Conservation (phyloP, 2,797 vertebrate genomes). For the Darevskia mixta region DNA sequence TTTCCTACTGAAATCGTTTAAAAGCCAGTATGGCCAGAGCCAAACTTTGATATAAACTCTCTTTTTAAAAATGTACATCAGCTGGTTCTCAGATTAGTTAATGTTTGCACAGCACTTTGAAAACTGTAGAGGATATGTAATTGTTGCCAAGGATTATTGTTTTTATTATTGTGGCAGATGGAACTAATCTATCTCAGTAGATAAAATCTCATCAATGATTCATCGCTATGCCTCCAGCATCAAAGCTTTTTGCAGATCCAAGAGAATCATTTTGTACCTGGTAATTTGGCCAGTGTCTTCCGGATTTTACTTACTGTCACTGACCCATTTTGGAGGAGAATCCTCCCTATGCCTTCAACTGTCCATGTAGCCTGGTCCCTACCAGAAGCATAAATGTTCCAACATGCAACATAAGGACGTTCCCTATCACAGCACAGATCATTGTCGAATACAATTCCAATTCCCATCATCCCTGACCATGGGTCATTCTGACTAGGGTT, state of each 20-base stretch:
- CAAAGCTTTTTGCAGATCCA: constrained; percentile 79
- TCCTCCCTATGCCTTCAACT: not conserved
- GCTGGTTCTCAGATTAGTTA: constrained; percentile 70
- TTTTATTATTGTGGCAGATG: constrained; percentile 80
- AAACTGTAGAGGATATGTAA: constrained; percentile 74
- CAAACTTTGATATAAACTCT: constrained; percentile 65
- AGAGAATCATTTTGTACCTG: constrained; percentile 74
- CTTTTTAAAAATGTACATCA: constrained; percentile 64
- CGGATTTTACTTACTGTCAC: constrained; percentile 54
- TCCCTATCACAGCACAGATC: not conserved
- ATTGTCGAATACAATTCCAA: too few relatives aligned
- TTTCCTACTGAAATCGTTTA: constrained; percentile 64
- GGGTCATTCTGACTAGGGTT: too few relatives aligned
- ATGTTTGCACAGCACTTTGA: constrained; percentile 72
- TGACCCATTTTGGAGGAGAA: constrained; percentile 9
- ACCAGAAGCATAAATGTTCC: constrained; percentile 18
- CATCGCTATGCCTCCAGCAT: constrained; percentile 79
- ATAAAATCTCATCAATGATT: constrained; percentile 85
- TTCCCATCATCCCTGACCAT: too few relatives aligned
- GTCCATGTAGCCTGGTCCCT: not conserved
- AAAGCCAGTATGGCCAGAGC: constrained; percentile 49
- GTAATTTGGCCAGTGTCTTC: constrained; percentile 61
- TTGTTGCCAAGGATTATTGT: constrained; percentile 75
- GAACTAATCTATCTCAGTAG: constrained; percentile 80
- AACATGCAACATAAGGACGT: not conserved